Evolutionary conservation across 2,113 vertebrate species (phyloP), one percentile per base, ranked within the genome.

Genomic region (Carassius gibelio): DNA sequence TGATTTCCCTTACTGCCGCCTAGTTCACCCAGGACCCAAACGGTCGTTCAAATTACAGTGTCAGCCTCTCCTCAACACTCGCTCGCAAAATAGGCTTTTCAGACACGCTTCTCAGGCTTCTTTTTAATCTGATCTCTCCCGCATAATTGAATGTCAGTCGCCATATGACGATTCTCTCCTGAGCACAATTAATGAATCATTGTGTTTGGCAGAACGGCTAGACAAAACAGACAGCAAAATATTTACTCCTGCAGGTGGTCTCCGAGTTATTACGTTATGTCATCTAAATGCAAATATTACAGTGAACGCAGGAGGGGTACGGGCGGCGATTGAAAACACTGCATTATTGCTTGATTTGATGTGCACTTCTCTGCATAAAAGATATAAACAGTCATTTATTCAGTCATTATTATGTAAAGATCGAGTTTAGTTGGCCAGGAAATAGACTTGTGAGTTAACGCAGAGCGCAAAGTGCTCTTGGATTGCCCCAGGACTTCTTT

Each of bases 81-180:
- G 1, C 82, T 77, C 75, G 86, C 91, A 91, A 91, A 93, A 94
- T 91, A 91, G 91, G 91, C 90, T 93, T 94, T 92, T 90, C 81
- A 88, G 90, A 89, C 90, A 92, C 89, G 88, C 90, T 93, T 92
- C 92, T 90, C 81, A 88, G 90, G 89, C 90, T 84, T 88, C 68
- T 81, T 77, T 91, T 91, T 94, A 94, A 95, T 95, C 93, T 94
- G 93, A 94, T 94, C 90, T 85, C 84, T 61, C 87, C 84, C 80
- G 91, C 90, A 91, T 95, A 95, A 95, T 95, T 95, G 95, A 95
- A 95, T 95, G 95, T 94, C 94, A 95, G 90, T 93, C 92, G 89
- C 91, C 92, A 93, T 91, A 92, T 94, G 93, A 94, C 93, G 90
- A 93, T 92, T 91, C 91, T 91, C 88, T 87, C 90, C 91, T 87